Base-by-base conservation (phyloP, 1,140 invertebrate genomes). In the Hylyphantes graminicola region DNA sequence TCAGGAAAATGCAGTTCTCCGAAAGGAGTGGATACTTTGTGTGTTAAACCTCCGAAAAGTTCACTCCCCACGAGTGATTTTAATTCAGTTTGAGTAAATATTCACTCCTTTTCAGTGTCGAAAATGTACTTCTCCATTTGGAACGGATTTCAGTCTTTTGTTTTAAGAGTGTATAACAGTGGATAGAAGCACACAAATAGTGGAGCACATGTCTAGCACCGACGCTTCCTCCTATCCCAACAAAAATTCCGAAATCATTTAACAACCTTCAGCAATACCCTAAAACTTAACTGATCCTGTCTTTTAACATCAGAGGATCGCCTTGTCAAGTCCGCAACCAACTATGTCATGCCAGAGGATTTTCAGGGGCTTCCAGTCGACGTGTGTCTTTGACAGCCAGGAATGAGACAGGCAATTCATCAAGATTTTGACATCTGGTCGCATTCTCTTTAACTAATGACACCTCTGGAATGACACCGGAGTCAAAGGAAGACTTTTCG, bases 371-470 rank as follows among this genome's bases (percentile, higher is more conserved):
- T 59, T 74, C 5, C 17, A n/a, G 54, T 10, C 12, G 19, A 55
- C 53, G 48, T 74, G 72, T 74, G 72, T 59, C 53, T 74, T 21
- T 74, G 72, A 74, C 72, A 74, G 53, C 55, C 72, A 55, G 53
- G 17, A 35, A 17, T 59, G 55, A 74, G 72, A 35, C 53, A 17
- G 55, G 72, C 72, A 21, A 74, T 74, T 74, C 72, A 74, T 74
- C 72, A 74, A 59, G 59, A 21, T 74, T 59, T 55, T 59, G 72
- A 74, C 72, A 74, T 17, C 53, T 59, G 59, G 72, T 55, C 72
- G 21, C 72, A 74, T 70, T 55, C 21, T 74, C 72, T 57, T 21
- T 59, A 74, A 74, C 72, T 74, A 74, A 57, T 74, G 72, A 19
- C 55, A 59, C 72, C 55, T 61, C 59, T 21, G 10, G 19, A 15